Evolutionary conservation across 2,797 vertebrate species (phyloP).

Genomic region (Megaceryle alcyon): DNA sequence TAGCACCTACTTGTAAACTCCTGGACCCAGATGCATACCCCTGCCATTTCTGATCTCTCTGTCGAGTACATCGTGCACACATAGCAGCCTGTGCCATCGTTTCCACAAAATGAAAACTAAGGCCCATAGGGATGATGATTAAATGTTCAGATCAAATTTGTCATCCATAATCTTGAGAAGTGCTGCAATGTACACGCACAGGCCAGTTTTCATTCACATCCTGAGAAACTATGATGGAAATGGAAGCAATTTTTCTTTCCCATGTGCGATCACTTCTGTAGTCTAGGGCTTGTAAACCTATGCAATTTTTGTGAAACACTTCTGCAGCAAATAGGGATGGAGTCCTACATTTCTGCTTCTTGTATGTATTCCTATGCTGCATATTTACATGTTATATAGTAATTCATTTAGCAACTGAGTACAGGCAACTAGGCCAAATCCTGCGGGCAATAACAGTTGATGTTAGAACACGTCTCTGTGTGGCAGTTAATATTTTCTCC

Average conservation of each 20-base stretch:
- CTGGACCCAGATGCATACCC: background rate
- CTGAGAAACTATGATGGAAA: background rate
- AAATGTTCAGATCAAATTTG: background rate
- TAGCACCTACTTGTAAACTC: background rate
- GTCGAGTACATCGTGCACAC: rapidly evolving
- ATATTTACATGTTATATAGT: background rate
- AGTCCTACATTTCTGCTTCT: background rate
- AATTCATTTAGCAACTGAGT: background rate
- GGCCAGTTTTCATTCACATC: background rate
- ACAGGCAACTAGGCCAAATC: background rate
- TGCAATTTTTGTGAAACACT: background rate
- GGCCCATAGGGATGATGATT: background rate
- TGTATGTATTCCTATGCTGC: background rate
- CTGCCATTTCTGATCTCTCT: background rate
- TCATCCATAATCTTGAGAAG: background rate
- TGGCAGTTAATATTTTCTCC: background rate
- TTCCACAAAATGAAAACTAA: background rate
- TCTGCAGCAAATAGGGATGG: background rate
- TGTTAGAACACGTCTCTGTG: background rate
- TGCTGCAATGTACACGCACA: background rate
- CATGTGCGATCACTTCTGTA: background rate
- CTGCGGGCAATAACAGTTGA: background rate
- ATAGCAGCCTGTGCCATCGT: background rate
- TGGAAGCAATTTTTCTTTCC: background rate
- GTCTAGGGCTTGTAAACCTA: background rate